These are phyloP conservation scores for Hofmannophila pseudospretella DNA, from an alignment of 2,888 invertebrate species.

Conservation along the genomic window DNA sequence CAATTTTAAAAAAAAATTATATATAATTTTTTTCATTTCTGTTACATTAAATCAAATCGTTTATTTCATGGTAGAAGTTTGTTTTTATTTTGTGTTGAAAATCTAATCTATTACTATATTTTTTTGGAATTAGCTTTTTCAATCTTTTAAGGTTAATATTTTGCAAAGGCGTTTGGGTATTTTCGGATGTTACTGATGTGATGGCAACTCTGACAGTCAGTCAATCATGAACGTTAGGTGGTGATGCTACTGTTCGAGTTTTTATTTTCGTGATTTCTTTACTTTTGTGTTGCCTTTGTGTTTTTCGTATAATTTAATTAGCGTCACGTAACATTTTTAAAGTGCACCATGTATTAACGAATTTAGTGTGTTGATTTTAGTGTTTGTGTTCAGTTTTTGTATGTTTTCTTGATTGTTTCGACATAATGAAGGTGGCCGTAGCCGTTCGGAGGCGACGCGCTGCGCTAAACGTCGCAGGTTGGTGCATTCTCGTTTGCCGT, in stretches of 20 bases:
- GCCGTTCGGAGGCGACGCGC: constrained; percentile 57
- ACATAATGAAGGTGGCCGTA: constrained; percentile 65
- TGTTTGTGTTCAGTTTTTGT: constrained; percentile 36
- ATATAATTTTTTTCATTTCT: too few species aligned
- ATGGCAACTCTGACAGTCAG: too few species aligned
- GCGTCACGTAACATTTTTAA: constrained; percentile 18
- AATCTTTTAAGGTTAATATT: too few species aligned
- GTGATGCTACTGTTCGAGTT: constrained; percentile 35
- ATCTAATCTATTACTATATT: too few species aligned
- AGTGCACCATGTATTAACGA: constrained; percentile 37
- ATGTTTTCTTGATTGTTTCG: constrained; percentile 55
- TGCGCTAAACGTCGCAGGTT: constrained; percentile 60
- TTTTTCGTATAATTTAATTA: constrained; percentile 37
- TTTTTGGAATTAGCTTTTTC: too few species aligned
- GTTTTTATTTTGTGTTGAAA: too few species aligned
- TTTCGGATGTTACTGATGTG: too few species aligned
- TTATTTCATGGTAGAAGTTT: too few species aligned
- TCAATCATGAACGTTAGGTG: constrained; percentile 34
- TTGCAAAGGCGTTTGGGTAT: too few species aligned
- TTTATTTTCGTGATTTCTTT: constrained; percentile 48
- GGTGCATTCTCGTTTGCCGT: constrained; percentile 26
- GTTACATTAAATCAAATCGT: too few species aligned
- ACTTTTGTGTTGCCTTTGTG: constrained; percentile 37
- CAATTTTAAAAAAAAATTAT: too few species aligned
- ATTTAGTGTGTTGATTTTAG: constrained; percentile 26